phyloP scores from a whole-genome alignment of 2,888 invertebrate species.

The Isoperla grammatica region DNA sequence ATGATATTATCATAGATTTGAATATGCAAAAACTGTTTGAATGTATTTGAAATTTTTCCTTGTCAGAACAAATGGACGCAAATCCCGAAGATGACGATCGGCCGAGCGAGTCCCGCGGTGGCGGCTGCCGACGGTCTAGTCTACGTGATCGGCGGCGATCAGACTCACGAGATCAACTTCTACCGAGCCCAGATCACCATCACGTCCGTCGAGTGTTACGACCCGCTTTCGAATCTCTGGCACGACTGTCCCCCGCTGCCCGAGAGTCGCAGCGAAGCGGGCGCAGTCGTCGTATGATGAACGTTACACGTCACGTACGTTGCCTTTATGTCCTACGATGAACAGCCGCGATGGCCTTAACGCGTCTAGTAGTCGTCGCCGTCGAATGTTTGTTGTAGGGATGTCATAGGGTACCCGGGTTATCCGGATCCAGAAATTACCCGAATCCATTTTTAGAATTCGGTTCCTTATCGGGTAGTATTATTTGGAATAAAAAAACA shows the following conservation, averaged over 20 bases:
- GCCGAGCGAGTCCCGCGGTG: constrained; percentile 77
- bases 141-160: constrained; percentile 82
- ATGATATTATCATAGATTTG: too few species aligned
- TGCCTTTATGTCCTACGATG: too few species aligned
- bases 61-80: constrained; percentile 70
- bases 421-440: too few species aligned
- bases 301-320: constrained; percentile 24
- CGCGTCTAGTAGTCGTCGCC: too few species aligned
- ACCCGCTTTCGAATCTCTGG: constrained; percentile 74
- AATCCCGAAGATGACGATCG: constrained; percentile 65
- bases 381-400: too few species aligned
- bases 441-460: too few species aligned
- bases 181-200: constrained; percentile 81
- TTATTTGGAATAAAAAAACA: too few species aligned
- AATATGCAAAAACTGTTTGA: too few species aligned
- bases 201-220: constrained; percentile 76
- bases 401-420: too few species aligned
- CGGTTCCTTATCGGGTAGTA: too few species aligned
- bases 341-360: too few species aligned
- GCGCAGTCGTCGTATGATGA: constrained; percentile 66
- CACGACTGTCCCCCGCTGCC: constrained; percentile 71
- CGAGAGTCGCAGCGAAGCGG: constrained; percentile 80
- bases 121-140: constrained; percentile 76
- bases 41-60: too few species aligned
- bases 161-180: constrained; percentile 72